Base-by-base conservation (phyloP, 2,113 vertebrate genomes). In the Brachypodius melanocephalos region DNA sequence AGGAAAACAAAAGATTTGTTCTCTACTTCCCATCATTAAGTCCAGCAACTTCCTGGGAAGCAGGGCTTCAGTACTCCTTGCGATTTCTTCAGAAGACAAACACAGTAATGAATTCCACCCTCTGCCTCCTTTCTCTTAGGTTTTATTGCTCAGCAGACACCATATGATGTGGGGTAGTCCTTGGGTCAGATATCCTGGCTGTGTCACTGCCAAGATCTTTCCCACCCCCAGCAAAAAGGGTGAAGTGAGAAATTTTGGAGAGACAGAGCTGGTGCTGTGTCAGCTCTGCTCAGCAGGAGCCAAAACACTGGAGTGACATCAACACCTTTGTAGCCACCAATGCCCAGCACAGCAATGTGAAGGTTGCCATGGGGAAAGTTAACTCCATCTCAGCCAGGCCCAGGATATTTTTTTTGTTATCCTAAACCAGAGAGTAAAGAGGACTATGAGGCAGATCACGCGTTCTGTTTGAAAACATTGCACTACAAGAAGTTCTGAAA, bases 181-280 rank as follows among this genome's bases (percentile, higher is more conserved):
- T 54, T 46, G n/a, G 24, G 40, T 24, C 24, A 34, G 28, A 38
- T 40, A 5, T 34, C 13, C 42, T 40, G 24, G 19, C 22, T 45
- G 7, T 45, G 45, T 20, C 38, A 9, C 22, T 10, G 9, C 16
- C 36, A n/a, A 31, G 32, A 25, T 5, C 38, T 43, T n/a, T 38
- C 45, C 32, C 38, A 73, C 16, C 5, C 5, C 8, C 26, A 36
- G 22, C 1, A 12, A 51, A n/a, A 36, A 0, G 16, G 10, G 6
- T 14, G 8, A 51, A 36, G 5, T 32, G 28, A 57, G 12, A n/a
- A 51, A 45, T 52, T 25, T 17, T 38, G 59, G 59, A 51, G 14
- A 22, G 36, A 29, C 8, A 17, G 22, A 0, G 0, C 38, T n/a
- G 67, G n/a, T 17, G 36, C 8, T 58, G 22, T 19, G 21, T 17